Evolutionary conservation across 2,888 invertebrate species (phyloP), one percentile per base, ranked within the genome.

Genomic region (Selenia dentaria): DNA sequence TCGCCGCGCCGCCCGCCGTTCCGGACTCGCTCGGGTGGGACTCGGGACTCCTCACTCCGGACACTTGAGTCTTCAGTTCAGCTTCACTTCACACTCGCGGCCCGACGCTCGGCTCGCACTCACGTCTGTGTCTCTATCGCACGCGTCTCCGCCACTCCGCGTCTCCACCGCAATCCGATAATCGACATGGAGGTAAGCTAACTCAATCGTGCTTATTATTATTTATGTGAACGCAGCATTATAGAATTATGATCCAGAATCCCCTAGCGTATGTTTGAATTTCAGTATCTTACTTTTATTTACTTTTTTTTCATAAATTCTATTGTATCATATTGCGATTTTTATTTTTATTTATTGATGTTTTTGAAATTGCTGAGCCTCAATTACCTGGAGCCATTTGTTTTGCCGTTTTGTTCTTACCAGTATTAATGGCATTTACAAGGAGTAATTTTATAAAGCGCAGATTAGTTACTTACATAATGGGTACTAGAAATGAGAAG

Each of bases 121-220:
- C 37, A 57, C 59, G 62, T 37, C 11, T 43, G 40, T 33, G 43
- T 44, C 46, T 37, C 24, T 5, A 6, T 29, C 1, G 10, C 34
- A 1, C 40, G 33, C 27, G 38, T 24, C 31, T 27, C 25, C 20
- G 27, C 32, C 32, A 27, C 10, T 16, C 36, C 27, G 6, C 33
- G 9, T 31, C 32, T 32, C 44, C 37, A 53, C 37, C 53, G 48
- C 36, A 46, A 40, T 27, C 35, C 11, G 1, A 24, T 11, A 3
- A 10, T 10, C 25, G 22, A 22, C 43, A 79, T 79, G 79, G 76
- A 77, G 78, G 79, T 79, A 64, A 57, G 56, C 39, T 29, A 25
- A 31, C 29, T 36, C 13, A 25, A 22, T 4, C 9, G 10, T 18
- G n/a, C n/a, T n/a, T n/a, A n/a, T n/a, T n/a, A n/a, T n/a, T n/a